phyloP scores from a whole-genome alignment of 2,113 vertebrate genomes.

The Promerops cafer region DNA sequence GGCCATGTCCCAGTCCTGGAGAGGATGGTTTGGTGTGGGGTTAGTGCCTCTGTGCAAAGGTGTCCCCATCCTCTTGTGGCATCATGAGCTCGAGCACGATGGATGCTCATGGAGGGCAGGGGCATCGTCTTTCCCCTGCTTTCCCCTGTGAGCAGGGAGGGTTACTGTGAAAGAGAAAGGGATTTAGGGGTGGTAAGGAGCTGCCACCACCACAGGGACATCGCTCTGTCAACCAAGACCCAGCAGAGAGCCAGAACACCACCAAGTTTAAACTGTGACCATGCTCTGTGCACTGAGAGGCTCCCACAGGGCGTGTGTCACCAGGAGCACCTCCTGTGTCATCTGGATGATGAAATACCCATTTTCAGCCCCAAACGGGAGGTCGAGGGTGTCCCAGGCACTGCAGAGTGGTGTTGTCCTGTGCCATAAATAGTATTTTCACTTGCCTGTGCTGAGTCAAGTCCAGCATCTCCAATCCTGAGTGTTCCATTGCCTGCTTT shows the following conservation, averaged over 20 bases:
- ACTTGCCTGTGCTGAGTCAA: not conserved
- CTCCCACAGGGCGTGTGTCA: not conserved
- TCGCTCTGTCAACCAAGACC: not conserved
- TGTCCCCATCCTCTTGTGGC: not conserved
- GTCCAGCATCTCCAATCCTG: not conserved
- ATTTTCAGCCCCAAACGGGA: not conserved
- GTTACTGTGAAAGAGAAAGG: not conserved
- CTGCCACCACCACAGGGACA: rapidly evolving
- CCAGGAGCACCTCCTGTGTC: not conserved
- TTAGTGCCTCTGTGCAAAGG: not conserved
- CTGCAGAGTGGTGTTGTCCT: not conserved
- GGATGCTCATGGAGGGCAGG: not conserved
- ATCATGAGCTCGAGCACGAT: rapidly evolving
- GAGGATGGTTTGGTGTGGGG: not conserved
- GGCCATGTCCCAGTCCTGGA: not conserved
- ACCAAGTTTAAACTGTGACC: rapidly evolving
- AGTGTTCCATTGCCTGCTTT: not conserved
- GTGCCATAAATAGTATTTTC: not conserved
- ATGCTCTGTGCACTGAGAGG: rapidly evolving
- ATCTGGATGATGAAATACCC: not conserved
- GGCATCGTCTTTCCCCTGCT: rapidly evolving
- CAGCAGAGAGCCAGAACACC: not conserved
- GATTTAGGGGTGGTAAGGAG: not conserved
- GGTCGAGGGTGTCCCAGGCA: not conserved
- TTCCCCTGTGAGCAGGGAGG: rapidly evolving